Percentiles rank a stretch among this genome's conserved stretches.
phyloP scores from a whole-genome alignment of 2,888 invertebrate species.

The Coenonympha arcania region DNA sequence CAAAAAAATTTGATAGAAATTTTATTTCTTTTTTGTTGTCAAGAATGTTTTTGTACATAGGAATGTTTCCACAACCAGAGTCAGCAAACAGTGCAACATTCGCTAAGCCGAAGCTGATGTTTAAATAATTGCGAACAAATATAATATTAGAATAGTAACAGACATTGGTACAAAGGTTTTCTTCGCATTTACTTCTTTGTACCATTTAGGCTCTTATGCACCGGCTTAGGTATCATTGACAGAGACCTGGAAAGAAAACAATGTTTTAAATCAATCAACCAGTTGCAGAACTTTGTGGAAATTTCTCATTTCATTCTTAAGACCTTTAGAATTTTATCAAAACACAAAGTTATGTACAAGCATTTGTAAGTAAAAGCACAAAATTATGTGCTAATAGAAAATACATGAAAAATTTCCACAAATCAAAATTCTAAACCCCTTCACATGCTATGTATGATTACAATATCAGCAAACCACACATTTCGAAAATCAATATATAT shows the following conservation, averaged over 20 bases:
- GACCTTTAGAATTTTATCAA: neutral
- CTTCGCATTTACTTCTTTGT: slow-evolving; percentile 46
- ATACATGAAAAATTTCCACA: slow-evolving; percentile 17
- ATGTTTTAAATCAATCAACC: neutral
- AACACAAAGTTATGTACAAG: no score
- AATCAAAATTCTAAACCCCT: slow-evolving; percentile 10
- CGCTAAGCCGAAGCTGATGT: slow-evolving; percentile 27
- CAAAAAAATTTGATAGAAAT: slow-evolving; percentile 11
- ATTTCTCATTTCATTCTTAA: neutral
- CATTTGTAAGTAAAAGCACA: neutral
- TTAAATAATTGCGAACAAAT: slow-evolving; percentile 11
- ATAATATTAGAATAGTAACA: slow-evolving; percentile 8
- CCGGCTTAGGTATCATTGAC: slow-evolving; percentile 62
- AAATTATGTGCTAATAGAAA: no score
- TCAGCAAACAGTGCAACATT: slow-evolving; percentile 25
- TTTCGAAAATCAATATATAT: slow-evolving; percentile 17
- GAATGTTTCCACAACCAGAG: slow-evolving; percentile 12
- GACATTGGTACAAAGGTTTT: neutral
- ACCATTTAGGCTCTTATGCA: slow-evolving; percentile 57
- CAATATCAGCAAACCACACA: slow-evolving; percentile 22
- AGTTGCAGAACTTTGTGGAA: neutral
- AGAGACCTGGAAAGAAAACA: slow-evolving; percentile 57
- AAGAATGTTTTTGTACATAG: slow-evolving; percentile 8
- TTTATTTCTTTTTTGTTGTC: slow-evolving; percentile 1
- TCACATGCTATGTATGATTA: slow-evolving; percentile 24